Base-by-base conservation (phyloP, 2,113 vertebrate species). In the Seriola dumerili region DNA sequence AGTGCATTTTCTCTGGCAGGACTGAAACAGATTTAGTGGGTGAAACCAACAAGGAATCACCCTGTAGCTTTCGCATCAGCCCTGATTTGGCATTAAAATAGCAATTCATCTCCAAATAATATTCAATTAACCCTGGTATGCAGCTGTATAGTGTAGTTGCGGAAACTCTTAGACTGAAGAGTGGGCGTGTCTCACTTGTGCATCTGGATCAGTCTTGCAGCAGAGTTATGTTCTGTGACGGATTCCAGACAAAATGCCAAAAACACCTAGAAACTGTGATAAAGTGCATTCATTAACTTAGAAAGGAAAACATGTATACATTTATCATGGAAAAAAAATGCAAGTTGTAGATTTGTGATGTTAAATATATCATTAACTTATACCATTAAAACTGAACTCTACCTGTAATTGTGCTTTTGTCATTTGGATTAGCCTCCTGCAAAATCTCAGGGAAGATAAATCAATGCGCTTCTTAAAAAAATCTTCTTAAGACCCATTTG, bases 221-320 rank as follows among this genome's bases (percentile, higher is more conserved):
- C 61, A 76, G 61, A 83, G 48, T 77, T 67, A 34, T 67, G 54
- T 58, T 82, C 46, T 52, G 16, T 32, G 63, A 55, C 34, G 40
- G 55, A 70, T 76, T 67, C 13, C 61, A 79, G 44, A 64, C 75
- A 66, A 79, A 66, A 75, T 62, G 48, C 74, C 34, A 50, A 79
- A 72, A 29, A 62, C n/a, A 67, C 19, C 25, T 71, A 17, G 16
- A 74, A 79, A 62, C 44, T 50, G 14, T 50, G 44, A 72, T 50
- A 25, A 76, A 72, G 10, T 36, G 32, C 54, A 55, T 72, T 12
- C n/a, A 55, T 76, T 3, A 21, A 34, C 11, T 54, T 25, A 52
- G 46, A 1, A 55, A 75, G 55, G 12, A 46, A 1, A 54, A 64
- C 25, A 63, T 40, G 32, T 16, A 40, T 17, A 61, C 32, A 57